phyloP scores from a whole-genome alignment of 2,888 invertebrate genomes.

The Chironomus tentans region DNA sequence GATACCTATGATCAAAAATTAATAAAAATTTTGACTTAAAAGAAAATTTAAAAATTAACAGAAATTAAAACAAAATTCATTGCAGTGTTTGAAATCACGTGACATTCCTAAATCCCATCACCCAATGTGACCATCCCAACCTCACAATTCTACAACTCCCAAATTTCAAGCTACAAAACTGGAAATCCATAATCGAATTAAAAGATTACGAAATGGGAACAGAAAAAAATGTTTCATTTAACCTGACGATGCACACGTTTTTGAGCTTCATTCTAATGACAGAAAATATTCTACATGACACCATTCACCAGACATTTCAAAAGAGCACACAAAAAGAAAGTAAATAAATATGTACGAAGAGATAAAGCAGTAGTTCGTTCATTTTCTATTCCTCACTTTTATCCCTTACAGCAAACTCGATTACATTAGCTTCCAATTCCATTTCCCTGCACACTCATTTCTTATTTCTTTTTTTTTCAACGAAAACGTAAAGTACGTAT shows the following conservation, averaged over 20 bases:
- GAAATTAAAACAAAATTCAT: too few relatives aligned
- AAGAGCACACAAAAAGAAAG: neutral
- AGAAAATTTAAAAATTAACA: too few relatives aligned
- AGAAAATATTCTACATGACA: neutral
- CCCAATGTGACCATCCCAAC: too few relatives aligned
- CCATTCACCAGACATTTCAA: too few relatives aligned
- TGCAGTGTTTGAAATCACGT: too few relatives aligned
- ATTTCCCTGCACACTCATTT: neutral
- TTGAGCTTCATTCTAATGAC: neutral
- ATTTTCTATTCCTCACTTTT: neutral
- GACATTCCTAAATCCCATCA: too few relatives aligned
- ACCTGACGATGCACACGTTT: neutral
- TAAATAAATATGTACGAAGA: neutral
- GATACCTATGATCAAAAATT: too few relatives aligned
- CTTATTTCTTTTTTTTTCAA: too few relatives aligned
- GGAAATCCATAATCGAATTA: slow-evolving; percentile 9
- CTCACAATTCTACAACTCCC: neutral
- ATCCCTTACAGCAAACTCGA: neutral
- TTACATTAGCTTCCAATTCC: slow-evolving; percentile 3
- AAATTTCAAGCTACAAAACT: neutral
- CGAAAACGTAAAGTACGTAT: neutral
- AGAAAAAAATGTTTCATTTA: neutral
- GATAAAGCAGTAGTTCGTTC: neutral
- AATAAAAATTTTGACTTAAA: too few relatives aligned
- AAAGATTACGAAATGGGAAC: neutral